Conservation (phyloP, 2,888 invertebrate species). For the Parthenolecanium corni region DNA sequence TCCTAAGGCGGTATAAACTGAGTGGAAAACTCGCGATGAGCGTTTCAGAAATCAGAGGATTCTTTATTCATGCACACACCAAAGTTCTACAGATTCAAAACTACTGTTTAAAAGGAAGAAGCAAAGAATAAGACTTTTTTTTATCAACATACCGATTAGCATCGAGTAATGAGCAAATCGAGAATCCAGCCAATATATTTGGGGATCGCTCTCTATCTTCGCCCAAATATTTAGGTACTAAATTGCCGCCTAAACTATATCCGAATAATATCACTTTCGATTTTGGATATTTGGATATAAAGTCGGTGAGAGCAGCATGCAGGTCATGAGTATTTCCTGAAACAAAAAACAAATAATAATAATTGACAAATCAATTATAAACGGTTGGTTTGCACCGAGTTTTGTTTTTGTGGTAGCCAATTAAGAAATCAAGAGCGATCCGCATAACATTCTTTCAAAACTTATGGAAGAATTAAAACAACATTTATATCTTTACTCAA, state of each 20-base stretch:
- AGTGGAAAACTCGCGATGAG: no score
- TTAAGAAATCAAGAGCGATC: no score
- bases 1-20: no score
- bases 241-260: slow-evolving; percentile 87
- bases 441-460: no score
- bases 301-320: slow-evolving; percentile 64
- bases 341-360: neutral
- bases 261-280: slow-evolving; percentile 75
- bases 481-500: neutral
- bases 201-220: slow-evolving; percentile 54
- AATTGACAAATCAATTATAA: neutral
- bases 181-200: slow-evolving; percentile 75
- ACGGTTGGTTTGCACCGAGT: no score
- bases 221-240: slow-evolving; percentile 85
- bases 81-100: no score
- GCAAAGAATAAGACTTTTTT: no score
- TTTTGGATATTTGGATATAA: slow-evolving; percentile 59
- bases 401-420: no score
- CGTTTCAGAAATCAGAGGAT: no score
- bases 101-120: no score
- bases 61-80: no score
- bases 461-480: neutral
- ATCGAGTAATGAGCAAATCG: slow-evolving; percentile 89
- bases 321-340: slow-evolving; percentile 82
- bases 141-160: slow-evolving; percentile 80